These are phyloP conservation scores for Fabriciana adippe DNA, from an alignment of 2,888 invertebrate species.

Conservation along the genomic window DNA sequence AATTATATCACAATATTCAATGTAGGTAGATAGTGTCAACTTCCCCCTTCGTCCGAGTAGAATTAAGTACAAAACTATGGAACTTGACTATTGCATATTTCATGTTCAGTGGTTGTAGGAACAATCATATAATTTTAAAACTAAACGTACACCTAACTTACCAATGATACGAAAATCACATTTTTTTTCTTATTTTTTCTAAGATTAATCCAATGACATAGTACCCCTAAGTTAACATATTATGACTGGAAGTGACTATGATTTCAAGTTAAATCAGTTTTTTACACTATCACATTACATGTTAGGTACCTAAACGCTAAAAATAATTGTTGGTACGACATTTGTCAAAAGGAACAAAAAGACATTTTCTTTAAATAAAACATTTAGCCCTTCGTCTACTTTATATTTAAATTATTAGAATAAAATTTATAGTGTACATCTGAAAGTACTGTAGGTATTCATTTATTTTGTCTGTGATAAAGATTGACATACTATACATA, in stretches of 20 bases:
- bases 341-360: constrained; percentile 69
- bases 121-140: constrained; percentile 61
- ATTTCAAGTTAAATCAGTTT: constrained; percentile 70
- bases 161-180: constrained; percentile 65
- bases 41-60: constrained; percentile 49
- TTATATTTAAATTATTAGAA: constrained; percentile 36
- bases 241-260: constrained; percentile 82
- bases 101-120: constrained; percentile 71
- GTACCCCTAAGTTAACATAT: constrained; percentile 77
- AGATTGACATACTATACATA: constrained; percentile 40
- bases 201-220: constrained; percentile 60
- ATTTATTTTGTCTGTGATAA: constrained; percentile 33
- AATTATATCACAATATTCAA: constrained; percentile 75
- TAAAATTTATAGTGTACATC: constrained; percentile 38
- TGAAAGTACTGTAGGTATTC: constrained; percentile 33
- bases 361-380: constrained; percentile 49
- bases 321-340: constrained; percentile 57
- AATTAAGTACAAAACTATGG: constrained; percentile 75
- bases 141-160: constrained; percentile 60
- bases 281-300: constrained; percentile 76
- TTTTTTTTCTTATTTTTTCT: constrained; percentile 59
- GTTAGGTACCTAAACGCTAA: constrained; percentile 50
- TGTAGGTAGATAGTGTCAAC: constrained; percentile 47
- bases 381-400: constrained; percentile 57
- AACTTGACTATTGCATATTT: constrained; percentile 65